Evolutionary conservation across 2,888 invertebrate species (phyloP).

Genomic region (Cryptus armator): DNA sequence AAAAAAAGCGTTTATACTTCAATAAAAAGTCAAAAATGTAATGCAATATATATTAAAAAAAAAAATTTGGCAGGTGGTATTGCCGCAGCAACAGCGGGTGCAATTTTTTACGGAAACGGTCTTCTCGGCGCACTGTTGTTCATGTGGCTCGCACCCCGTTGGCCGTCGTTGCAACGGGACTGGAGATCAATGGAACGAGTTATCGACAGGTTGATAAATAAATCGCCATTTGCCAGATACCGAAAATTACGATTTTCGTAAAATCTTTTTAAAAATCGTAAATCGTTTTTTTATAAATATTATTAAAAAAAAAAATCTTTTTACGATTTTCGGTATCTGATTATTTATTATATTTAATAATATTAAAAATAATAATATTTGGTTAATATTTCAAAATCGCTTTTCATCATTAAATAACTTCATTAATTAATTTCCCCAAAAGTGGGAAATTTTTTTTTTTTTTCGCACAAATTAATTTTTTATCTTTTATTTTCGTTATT

Average conservation of each 20-base stretch:
- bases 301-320: too few relatives aligned
- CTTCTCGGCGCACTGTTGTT: conserved; percentile 80
- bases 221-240: neutral
- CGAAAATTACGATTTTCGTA: neutral
- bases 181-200: conserved; percentile 82
- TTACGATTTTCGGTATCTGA: too few relatives aligned
- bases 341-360: too few relatives aligned
- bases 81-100: conserved; percentile 81
- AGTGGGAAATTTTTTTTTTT: too few relatives aligned
- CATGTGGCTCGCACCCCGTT: conserved; percentile 80
- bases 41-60: neutral
- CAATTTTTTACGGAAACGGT: conserved; percentile 83
- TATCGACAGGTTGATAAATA: conserved; percentile 78
- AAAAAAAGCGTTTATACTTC: neutral
- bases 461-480: neutral
- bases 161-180: conserved; percentile 80
- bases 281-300: too few relatives aligned
- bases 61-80: conserved; percentile 78
- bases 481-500: neutral
- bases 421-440: too few relatives aligned
- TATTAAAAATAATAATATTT: neutral
- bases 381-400: too few relatives aligned
- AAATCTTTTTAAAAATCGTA: neutral
- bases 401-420: too few relatives aligned
- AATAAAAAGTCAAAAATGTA: neutral